Evolutionary conservation across 2,888 invertebrate genomes (phyloP).

Genomic region (Trichogramma evanescens): DNA sequence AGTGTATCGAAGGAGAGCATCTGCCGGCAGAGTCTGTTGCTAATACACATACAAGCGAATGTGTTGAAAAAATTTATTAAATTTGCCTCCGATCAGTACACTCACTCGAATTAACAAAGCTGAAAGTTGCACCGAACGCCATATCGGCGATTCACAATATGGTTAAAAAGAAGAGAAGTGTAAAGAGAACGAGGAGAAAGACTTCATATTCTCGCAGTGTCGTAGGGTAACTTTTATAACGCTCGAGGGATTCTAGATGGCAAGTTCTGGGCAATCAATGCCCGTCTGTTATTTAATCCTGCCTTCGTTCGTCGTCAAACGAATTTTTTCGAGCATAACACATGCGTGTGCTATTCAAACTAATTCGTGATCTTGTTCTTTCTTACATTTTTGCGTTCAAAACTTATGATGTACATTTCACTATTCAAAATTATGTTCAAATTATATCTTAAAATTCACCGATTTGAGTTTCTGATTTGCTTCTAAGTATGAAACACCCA

Average conservation of each 20-base stretch:
- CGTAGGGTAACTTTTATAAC: constrained; percentile 21
- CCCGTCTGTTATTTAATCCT: constrained; percentile 33
- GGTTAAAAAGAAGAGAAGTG: neutral
- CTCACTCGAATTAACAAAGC: constrained; percentile 16
- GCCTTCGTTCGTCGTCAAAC: constrained; percentile 28
- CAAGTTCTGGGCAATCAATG: constrained; percentile 28
- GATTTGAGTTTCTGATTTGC: neutral
- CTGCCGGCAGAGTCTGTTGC: too few relatives aligned
- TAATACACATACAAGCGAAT: too few relatives aligned
- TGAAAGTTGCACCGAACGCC: neutral
- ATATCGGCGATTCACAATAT: neutral
- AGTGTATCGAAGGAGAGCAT: too few relatives aligned
- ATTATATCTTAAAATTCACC: neutral
- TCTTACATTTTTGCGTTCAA: neutral
- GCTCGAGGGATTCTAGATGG: constrained; percentile 21
- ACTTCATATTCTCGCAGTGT: constrained; percentile 5
- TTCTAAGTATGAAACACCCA: too few relatives aligned
- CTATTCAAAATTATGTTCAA: neutral
- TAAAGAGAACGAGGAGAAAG: neutral
- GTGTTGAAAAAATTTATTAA: too few relatives aligned
- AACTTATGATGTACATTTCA: neutral
- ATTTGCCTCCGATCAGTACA: too few relatives aligned
- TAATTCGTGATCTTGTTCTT: neutral
- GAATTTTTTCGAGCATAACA: constrained; percentile 8
- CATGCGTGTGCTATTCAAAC: too few relatives aligned